phyloP scores from a whole-genome alignment of 2,113 vertebrate genomes.

The Nannospalax galili region DNA sequence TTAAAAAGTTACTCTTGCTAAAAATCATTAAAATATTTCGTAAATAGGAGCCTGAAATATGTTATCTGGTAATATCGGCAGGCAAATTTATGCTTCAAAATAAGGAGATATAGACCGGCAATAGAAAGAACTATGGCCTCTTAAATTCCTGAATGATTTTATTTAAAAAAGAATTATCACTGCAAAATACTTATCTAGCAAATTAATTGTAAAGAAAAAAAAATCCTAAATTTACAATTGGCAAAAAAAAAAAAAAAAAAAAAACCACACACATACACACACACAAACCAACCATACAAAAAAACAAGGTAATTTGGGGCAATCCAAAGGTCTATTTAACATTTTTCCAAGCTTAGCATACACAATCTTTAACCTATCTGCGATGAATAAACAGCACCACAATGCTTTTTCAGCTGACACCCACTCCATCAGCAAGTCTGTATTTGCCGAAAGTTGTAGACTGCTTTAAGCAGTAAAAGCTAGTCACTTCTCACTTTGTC shows the following conservation, averaged over 20 bases:
- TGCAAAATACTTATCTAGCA: constrained; percentile 27
- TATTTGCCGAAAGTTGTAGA: neutral
- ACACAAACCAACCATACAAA: neutral
- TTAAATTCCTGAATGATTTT: constrained; percentile 31
- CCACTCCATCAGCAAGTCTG: neutral
- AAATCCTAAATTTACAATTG: constrained; percentile 13
- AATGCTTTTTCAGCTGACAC: neutral
- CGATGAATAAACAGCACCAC: constrained; percentile 15
- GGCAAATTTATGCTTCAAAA: constrained; percentile 48
- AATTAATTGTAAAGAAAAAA: constrained; percentile 5
- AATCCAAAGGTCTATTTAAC: constrained; percentile 15
- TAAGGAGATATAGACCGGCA: neutral
- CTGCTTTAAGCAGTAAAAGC: neutral
- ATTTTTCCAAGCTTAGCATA: constrained; percentile 46
- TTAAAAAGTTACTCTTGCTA: neutral
- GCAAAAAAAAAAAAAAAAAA: neutral
- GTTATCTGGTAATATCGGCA: neutral
- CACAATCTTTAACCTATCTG: constrained; percentile 33
- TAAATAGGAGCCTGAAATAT: neutral
- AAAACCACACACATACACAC: neutral
- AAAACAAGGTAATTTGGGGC: constrained; percentile 32
- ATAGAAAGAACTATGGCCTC: neutral
- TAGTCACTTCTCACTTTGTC: neutral
- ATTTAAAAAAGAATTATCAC: neutral
- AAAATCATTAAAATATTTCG: constrained; percentile 58